A percentile compares a stretch with the other conserved stretches of the same genome.
These are phyloP conservation scores for Pantala flavescens DNA, from an alignment of 1,140 invertebrate genomes.

Conservation along the genomic window DNA sequence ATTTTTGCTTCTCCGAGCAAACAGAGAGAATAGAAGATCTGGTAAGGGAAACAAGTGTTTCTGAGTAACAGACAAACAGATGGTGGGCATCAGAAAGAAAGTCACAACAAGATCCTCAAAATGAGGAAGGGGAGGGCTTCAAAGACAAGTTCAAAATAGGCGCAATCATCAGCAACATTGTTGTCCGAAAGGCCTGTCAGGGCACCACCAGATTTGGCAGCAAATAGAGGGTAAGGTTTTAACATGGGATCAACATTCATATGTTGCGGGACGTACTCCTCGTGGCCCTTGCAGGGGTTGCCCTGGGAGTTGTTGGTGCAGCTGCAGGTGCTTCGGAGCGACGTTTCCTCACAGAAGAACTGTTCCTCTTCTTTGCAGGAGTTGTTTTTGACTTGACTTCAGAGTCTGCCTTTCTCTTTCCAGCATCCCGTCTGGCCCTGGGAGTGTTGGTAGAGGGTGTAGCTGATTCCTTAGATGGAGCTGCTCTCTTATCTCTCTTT, in stretches of 20 bases:
- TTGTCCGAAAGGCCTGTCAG: not conserved
- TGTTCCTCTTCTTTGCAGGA: conserved; percentile 29
- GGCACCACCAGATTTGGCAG: not conserved
- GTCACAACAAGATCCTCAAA: no score
- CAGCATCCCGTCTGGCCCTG: conserved; percentile 20
- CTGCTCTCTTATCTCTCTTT: conserved; percentile 12
- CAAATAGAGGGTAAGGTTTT: no score
- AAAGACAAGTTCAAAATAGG: not conserved
- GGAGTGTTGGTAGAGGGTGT: not conserved
- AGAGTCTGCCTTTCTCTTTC: conserved; percentile 30
- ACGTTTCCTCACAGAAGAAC: not conserved
- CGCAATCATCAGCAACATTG: not conserved
- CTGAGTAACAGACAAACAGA: no score
- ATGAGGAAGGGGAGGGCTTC: no score
- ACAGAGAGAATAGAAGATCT: no score
- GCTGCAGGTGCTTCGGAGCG: not conserved
- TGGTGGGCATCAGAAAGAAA: no score
- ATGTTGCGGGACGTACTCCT: conserved; percentile 3
- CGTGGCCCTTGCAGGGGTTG: not conserved
- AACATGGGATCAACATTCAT: not conserved
- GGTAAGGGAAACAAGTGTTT: no score
- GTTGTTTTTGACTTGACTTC: conserved; percentile 22
- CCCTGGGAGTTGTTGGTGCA: not conserved
- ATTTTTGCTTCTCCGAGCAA: no score
- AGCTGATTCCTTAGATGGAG: not conserved